phyloP scores from a whole-genome alignment of 2,113 vertebrate species.

The Peromyscus polionotus region DNA sequence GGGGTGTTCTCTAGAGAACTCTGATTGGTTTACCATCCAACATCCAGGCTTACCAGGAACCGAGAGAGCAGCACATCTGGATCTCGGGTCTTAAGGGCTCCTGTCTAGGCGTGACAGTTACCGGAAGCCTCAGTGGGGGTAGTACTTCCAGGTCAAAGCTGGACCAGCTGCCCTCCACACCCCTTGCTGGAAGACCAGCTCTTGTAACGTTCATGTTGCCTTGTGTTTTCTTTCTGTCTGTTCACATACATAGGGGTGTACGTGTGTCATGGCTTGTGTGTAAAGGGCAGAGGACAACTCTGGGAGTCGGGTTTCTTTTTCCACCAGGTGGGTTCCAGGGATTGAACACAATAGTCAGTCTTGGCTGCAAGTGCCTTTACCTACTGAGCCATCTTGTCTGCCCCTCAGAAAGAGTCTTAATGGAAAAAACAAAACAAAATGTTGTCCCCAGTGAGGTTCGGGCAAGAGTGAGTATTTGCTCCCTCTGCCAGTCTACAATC shows the following conservation, averaged over 20 bases:
- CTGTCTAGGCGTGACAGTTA: too few species aligned
- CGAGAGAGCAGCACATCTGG: too few species aligned
- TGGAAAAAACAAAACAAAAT: neutral
- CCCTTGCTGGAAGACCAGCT: neutral
- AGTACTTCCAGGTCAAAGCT: too few species aligned
- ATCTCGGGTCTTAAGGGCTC: too few species aligned
- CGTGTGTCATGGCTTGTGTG: neutral
- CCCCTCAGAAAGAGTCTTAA: neutral
- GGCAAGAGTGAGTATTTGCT: neutral
- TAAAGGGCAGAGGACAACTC: neutral
- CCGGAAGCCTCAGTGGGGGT: too few species aligned
- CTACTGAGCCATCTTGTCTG: neutral
- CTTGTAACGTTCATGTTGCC: neutral
- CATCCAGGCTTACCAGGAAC: too few species aligned
- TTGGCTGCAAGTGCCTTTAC: neutral
- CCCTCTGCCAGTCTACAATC: neutral
- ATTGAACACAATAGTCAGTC: neutral
- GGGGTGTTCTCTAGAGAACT: too few species aligned
- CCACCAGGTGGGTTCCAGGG: neutral
- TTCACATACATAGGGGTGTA: neutral
- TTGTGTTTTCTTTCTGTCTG: neutral
- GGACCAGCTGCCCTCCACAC: too few species aligned
- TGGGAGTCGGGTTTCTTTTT: neutral
- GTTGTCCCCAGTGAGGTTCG: too few species aligned
- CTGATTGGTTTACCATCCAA: too few species aligned